phyloP scores from a whole-genome alignment of 1,140 invertebrate genomes.

The Drosophila ercepeae region DNA sequence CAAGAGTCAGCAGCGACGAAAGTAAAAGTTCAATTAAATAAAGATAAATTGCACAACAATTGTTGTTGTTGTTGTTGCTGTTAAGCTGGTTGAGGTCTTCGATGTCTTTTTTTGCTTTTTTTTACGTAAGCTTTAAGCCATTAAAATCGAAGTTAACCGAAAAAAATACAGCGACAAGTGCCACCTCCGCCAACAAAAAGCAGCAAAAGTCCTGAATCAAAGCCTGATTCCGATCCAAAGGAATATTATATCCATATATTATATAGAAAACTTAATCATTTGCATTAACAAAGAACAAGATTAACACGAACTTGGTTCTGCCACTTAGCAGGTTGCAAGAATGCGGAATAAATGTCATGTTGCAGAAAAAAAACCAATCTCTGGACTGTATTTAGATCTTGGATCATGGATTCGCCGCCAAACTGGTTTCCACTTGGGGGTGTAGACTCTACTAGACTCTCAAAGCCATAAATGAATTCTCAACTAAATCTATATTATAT shows the following conservation, averaged over 20 bases:
- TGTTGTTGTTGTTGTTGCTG: constrained; percentile 21
- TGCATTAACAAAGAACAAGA: not conserved
- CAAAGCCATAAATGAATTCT: constrained; percentile 4
- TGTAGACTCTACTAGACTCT: constrained; percentile 10
- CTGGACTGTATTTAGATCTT: constrained; percentile 14
- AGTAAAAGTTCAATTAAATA: constrained; percentile 82
- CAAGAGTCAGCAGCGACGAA: constrained; percentile 45
- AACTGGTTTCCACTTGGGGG: constrained; percentile 42
- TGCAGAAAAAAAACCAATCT: constrained; percentile 2
- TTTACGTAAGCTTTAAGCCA: constrained; percentile 25
- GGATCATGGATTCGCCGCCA: not conserved
- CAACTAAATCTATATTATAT: constrained; percentile 17
- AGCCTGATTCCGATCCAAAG: too few relatives aligned
- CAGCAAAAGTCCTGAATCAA: too few relatives aligned
- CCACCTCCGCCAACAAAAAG: constrained; percentile 2
- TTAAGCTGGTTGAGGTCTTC: not conserved
- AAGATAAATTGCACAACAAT: constrained; percentile 81
- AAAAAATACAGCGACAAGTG: not conserved
- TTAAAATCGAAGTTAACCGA: constrained; percentile 17
- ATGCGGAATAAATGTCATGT: constrained; percentile 81
- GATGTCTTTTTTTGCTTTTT: constrained; percentile 2
- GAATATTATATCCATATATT: too few relatives aligned
- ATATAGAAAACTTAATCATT: too few relatives aligned
- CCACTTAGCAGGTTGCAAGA: constrained; percentile 72
- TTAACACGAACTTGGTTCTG: too few relatives aligned